These are phyloP conservation scores for Drosophila pegasa DNA, from an alignment of 2,888 invertebrate genomes.

Conservation along the genomic window DNA sequence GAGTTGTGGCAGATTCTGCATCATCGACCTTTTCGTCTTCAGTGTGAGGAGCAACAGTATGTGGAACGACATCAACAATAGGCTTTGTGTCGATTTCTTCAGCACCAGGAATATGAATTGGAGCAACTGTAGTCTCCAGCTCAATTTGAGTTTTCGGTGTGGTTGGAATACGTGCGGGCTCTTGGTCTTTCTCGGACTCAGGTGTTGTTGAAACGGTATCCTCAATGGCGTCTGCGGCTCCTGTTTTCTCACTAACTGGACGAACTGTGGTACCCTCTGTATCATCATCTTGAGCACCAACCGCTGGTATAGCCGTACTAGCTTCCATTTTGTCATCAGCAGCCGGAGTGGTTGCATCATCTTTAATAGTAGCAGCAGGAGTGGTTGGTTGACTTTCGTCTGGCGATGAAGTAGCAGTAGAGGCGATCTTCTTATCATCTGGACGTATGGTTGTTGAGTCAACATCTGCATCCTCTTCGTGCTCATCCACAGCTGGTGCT, in stretches of 20 bases:
- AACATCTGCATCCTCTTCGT: slow-evolving; percentile 31
- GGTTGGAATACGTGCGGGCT: slow-evolving; percentile 31
- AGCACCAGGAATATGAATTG: slow-evolving; percentile 35
- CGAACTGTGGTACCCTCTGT: slow-evolving; percentile 40
- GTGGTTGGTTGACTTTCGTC: slow-evolving; percentile 33
- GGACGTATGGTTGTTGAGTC: slow-evolving; percentile 37
- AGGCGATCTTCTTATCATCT: slow-evolving; percentile 30
- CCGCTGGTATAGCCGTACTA: slow-evolving; percentile 22
- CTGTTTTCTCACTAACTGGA: slow-evolving; percentile 42
- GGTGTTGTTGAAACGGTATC: slow-evolving; percentile 40
- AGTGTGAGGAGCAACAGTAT: slow-evolving; percentile 48
- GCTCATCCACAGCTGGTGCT: slow-evolving; percentile 36
- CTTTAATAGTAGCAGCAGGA: slow-evolving; percentile 17
- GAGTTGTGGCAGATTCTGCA: slow-evolving; percentile 38
- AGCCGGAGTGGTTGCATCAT: slow-evolving; percentile 27
- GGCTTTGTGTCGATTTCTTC: slow-evolving; percentile 57
- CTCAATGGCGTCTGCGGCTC: slow-evolving; percentile 5
- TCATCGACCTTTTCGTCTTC: slow-evolving; percentile 47
- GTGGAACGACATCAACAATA: slow-evolving; percentile 57
- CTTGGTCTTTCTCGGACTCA: slow-evolving; percentile 35
- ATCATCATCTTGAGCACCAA: slow-evolving; percentile 49
- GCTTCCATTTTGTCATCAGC: slow-evolving; percentile 37
- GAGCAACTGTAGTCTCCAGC: slow-evolving; percentile 37
- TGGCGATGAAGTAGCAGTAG: slow-evolving; percentile 28
- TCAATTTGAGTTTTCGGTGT: slow-evolving; percentile 30